Base-by-base conservation (phyloP, 2,888 invertebrate genomes). In the Melanotus villosus region DNA sequence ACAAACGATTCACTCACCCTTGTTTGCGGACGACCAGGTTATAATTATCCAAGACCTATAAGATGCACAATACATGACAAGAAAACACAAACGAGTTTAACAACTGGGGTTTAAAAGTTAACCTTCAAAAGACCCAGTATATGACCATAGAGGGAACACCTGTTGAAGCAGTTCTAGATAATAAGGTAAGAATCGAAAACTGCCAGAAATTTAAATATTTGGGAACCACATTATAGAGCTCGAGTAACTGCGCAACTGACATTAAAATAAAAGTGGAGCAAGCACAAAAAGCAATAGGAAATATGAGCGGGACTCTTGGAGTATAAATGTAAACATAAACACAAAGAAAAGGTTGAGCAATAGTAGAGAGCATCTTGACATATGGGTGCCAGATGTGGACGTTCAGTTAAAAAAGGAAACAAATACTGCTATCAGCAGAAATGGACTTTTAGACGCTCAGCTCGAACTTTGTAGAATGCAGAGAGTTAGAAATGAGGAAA, bases 401-500 rank as follows among this genome's bases (percentile, higher is more conserved):
- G 2, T 16, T 43, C 14, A 43, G 14, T 16, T 3, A 43, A 43
- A 43, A 43, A 43, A 43, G n/a, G 43, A 38, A 43, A 43, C 14
- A 43, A 43, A 43, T 43, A 7, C 16, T 43, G 43, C 43, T 43
- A 43, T 43, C 43, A 7, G 14, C 43, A 14, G 43, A 16, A 43
- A 43, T 43, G 43, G 12, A 43, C 43, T 43, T 10, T 43, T 43
- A 16, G 43, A 43, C 43, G 18, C 43, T 43, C 43, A 14, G 43
- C 43, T 43, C 12, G 43, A 43, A 43, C 43, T 19, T 43, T n/a
- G 14, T 43, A 43, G 43, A 43, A 43, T 43, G 4, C 43, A 43
- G 16, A 43, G 43, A 43, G 43, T 43, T 43, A 43, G 43, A 16
- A 43, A 43, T 43, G 18, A 43, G 10, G 43, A 43, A 43, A 43